These are phyloP conservation scores for Prosapia bicincta DNA, from an alignment of 2,888 invertebrate species.

Conservation along the genomic window DNA sequence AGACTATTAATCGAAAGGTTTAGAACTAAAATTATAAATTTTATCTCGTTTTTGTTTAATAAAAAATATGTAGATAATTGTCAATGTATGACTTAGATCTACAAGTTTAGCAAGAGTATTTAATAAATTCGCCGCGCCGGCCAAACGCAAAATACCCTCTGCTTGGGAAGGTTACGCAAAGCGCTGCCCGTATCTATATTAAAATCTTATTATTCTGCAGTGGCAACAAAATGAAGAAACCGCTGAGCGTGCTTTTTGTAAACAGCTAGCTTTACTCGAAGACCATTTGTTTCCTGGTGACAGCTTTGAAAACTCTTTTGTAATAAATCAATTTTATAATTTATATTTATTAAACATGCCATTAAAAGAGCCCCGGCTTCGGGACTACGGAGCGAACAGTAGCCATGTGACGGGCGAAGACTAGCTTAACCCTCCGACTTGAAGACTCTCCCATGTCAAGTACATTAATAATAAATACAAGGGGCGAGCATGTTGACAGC, in stretches of 20 bases:
- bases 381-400: background rate
- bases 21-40: too few relatives aligned
- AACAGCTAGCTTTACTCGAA: background rate
- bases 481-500: background rate
- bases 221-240: background rate
- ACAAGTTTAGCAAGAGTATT: too few relatives aligned
- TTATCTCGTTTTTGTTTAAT: too few relatives aligned
- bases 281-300: background rate
- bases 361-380: background rate
- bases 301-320: background rate
- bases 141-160: background rate
- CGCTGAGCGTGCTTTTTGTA: background rate
- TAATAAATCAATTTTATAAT: conserved; percentile 2
- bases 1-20: too few relatives aligned
- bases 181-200: background rate
- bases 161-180: background rate
- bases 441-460: background rate
- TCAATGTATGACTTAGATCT: too few relatives aligned
- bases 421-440: background rate
- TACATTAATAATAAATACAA: background rate
- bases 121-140: too few relatives aligned
- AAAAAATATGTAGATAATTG: too few relatives aligned
- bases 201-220: background rate
- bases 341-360: conserved; percentile 2
- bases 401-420: background rate